Percentiles rank a stretch among this genome's conserved stretches.
These are phyloP conservation scores for Pectinophora gossypiella DNA, from an alignment of 1,140 invertebrate species.

Conservation along the genomic window DNA sequence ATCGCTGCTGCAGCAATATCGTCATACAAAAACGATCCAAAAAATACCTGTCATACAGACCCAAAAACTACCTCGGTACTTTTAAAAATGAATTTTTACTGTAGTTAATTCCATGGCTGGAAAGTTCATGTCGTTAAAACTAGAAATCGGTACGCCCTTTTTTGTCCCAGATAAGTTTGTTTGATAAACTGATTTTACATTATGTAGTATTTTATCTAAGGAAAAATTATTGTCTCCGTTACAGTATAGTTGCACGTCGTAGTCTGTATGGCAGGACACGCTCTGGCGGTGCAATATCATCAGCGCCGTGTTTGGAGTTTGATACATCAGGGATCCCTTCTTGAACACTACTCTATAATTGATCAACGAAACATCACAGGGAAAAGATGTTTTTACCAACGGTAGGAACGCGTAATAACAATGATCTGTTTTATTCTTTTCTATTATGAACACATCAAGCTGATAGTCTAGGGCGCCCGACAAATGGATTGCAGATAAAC, in stretches of 20 bases:
- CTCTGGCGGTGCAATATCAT: constrained; percentile 45
- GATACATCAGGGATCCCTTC: constrained; percentile 16
- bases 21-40: too few species aligned
- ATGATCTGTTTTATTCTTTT: constrained; percentile 59
- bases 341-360: constrained; percentile 44
- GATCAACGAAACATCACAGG: constrained; percentile 47
- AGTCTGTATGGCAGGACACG: constrained; percentile 37
- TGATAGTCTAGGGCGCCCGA: constrained; percentile 85
- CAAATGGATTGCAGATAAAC: constrained; percentile 82
- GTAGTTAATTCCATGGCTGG: constrained; percentile 50
- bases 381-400: constrained; percentile 45
- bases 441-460: constrained; percentile 82
- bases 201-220: constrained; percentile 39
- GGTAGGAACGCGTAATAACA: constrained; percentile 49
- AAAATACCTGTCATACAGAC: too few species aligned
- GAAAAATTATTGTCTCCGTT: constrained; percentile 31
- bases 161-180: constrained; percentile 56
- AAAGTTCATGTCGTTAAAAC: constrained; percentile 35
- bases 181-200: constrained; percentile 31
- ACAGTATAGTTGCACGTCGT: constrained; percentile 28
- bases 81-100: constrained; percentile 41
- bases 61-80: too few species aligned
- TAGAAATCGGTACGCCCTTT: constrained; percentile 27
- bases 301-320: constrained; percentile 31
- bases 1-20: too few species aligned